Conservation (phyloP, 2,113 vertebrate genomes). For the Agelaius phoeniceus region DNA sequence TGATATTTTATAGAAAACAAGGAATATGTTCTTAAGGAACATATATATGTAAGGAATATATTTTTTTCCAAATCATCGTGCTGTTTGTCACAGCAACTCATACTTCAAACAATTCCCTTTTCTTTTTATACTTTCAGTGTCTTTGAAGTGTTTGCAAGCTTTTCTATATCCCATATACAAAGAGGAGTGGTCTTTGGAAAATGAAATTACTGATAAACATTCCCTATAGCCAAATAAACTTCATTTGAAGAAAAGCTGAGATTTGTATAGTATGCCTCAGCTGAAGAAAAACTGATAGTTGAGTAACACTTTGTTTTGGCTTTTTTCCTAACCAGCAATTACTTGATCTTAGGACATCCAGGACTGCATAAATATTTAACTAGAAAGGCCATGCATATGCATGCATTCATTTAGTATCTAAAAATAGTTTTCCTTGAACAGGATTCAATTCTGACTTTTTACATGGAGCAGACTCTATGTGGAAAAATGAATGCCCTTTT, state of each 20-base stretch:
- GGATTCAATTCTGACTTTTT: slow-evolving; percentile 6
- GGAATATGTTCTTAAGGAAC: not conserved
- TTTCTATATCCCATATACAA: not conserved
- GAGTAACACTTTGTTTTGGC: not conserved
- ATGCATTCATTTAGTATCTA: slow-evolving; percentile 14
- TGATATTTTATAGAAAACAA: not conserved
- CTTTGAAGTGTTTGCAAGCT: not conserved
- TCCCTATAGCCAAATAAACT: not conserved
- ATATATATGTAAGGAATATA: not conserved
- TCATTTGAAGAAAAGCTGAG: not conserved
- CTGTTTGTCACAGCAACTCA: not conserved
- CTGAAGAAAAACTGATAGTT: not conserved
- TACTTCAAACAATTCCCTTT: not conserved
- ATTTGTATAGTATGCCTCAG: not conserved
- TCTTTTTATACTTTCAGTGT: not conserved
- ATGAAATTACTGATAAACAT: not conserved
- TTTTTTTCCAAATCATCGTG: not conserved
- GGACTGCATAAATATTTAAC: slow-evolving; percentile 27
- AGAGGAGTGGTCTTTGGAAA: not conserved
- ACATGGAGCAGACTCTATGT: not conserved
- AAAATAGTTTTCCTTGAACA: slow-evolving; percentile 47
- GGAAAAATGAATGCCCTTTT: not conserved
- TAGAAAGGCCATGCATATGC: not conserved
- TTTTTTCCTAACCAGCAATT: not conserved
- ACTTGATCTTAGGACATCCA: slow-evolving; percentile 13